Evolutionary conservation across 2,888 invertebrate species (phyloP), one percentile per base, ranked within the genome.

Genomic region (Pseudanteris insignis): DNA sequence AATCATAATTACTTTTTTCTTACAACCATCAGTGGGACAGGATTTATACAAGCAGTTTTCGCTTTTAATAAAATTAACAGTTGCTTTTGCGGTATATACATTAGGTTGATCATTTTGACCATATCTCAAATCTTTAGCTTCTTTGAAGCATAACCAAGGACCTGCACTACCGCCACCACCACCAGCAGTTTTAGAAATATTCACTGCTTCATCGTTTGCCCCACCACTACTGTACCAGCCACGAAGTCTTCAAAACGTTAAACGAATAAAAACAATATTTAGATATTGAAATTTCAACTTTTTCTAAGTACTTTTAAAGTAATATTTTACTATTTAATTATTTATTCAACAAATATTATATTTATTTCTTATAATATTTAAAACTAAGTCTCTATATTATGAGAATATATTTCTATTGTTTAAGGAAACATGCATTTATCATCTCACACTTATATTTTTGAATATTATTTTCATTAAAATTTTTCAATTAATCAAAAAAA

Each of bases 151-250:
- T 71, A 91, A 82, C 90, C 91, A 94, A 40, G 73, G 71, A 13
- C 86, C 88, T 38, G 11, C 30, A 37, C 84, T 83, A 69, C 81
- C 82, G 1, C 82, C 78, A 65, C 77, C 48, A 11, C 21, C 82
- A 13, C 83, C 77, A 53, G 81, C 78, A 18, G 46, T 29, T 57
- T 36, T 71, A 1, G 76, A 76, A n/a, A 92, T 82, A 67, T 88
- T 87, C 54, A 83, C 85, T 7, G 84, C 75, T 8, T 88, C 86
- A 70, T 85, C 82, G 21, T 83, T 80, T 2, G 82, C 83, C 2
- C 93, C 94, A 15, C 87, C 89, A 66, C 87, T 87, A 76, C 92
- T 94, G 78, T 87, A 98, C 99, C 99, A 99, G 18, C 94, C 93
- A 47, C 92, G 86, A 33, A 99, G 83, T 65, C 77, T 78, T 24